Evolutionary conservation across 2,888 invertebrate genomes (phyloP).

Genomic region (Periphyllus acericola): DNA sequence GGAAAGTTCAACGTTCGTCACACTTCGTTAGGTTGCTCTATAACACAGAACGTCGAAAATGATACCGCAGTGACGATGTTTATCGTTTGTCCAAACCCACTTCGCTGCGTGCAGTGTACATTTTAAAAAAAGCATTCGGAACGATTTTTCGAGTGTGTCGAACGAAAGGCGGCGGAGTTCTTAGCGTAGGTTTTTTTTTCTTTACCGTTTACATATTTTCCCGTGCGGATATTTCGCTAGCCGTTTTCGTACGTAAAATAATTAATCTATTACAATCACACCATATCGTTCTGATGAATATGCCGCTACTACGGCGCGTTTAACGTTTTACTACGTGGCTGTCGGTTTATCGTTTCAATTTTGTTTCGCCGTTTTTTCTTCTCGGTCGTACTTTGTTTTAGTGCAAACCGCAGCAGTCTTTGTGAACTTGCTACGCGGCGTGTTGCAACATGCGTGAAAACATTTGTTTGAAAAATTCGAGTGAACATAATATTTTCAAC

Average conservation of each 20-base stretch:
- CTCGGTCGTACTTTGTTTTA: too few species aligned
- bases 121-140: slow-evolving; percentile 25
- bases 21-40: slow-evolving; percentile 29
- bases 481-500: not conserved
- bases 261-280: too few species aligned
- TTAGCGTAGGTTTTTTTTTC: not conserved
- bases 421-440: too few species aligned
- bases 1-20: slow-evolving; percentile 48
- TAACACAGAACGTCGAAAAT: slow-evolving; percentile 38
- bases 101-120: not conserved
- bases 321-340: too few species aligned
- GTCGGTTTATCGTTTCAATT: too few species aligned
- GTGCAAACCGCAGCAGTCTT: too few species aligned
- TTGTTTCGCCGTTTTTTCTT: too few species aligned
- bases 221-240: not conserved
- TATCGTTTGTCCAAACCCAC: slow-evolving; percentile 25
- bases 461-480: not conserved
- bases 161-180: not conserved
- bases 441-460: too few species aligned
- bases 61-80: slow-evolving; percentile 20
- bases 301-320: too few species aligned
- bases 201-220: not conserved
- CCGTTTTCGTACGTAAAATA: too few species aligned
- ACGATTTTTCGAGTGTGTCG: slow-evolving; percentile 1
- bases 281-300: too few species aligned